phyloP scores from a whole-genome alignment of 2,888 invertebrate genomes.

The Trichacis sp. region DNA sequence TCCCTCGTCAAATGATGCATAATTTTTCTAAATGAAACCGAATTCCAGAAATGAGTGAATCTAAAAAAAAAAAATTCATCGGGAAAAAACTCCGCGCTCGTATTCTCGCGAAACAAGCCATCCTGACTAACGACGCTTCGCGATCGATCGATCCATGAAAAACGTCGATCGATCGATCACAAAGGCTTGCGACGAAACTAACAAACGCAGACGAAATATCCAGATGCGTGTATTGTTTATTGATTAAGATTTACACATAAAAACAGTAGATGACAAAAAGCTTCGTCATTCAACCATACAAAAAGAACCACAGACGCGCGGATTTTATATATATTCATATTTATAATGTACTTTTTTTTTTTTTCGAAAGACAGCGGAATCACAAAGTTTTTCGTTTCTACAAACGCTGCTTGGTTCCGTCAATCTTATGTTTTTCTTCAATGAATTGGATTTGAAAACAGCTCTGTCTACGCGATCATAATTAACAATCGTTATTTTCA shows the following conservation, averaged over 20 bases:
- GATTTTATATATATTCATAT: constrained; percentile 13
- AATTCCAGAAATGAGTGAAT: too few relatives aligned
- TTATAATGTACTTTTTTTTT: constrained; percentile 2
- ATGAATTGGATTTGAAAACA: constrained; percentile 11
- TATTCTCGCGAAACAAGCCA: too few relatives aligned
- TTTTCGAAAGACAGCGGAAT: constrained; percentile 2
- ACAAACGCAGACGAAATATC: constrained; percentile 5
- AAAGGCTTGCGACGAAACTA: background rate
- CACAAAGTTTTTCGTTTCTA: background rate
- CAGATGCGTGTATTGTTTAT: constrained; percentile 17
- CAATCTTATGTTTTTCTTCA: background rate
- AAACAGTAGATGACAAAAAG: constrained; percentile 16
- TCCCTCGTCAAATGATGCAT: too few relatives aligned
- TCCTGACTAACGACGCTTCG: too few relatives aligned
- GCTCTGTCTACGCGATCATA: constrained; percentile 22
- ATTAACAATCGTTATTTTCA: constrained; percentile 45
- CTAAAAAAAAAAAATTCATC: too few relatives aligned
- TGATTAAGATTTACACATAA: constrained; percentile 32
- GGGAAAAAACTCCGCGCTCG: too few relatives aligned
- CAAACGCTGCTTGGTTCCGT: background rate
- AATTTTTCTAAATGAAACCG: too few relatives aligned
- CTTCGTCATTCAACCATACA: background rate
- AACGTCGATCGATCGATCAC: too few relatives aligned
- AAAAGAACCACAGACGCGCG: too few relatives aligned
- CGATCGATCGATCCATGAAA: too few relatives aligned